Conservation (phyloP, 2,797 vertebrate genomes). For the Pseudochromis fuscus region DNA sequence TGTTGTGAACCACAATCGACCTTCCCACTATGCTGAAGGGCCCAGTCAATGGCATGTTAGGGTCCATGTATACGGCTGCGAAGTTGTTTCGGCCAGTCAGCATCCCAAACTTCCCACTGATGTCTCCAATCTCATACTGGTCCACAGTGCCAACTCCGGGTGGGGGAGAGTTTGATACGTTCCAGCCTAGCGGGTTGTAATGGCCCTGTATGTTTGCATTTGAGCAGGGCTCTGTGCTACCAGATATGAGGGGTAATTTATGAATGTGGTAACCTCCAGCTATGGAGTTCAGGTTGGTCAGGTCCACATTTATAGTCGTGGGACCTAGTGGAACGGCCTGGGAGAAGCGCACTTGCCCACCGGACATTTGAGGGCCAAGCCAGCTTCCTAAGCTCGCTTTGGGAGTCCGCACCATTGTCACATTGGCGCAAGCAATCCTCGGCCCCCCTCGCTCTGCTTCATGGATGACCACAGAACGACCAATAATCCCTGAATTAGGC, state of each 20-base stretch:
- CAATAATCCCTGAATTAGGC: conserved; percentile 62
- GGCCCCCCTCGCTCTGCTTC: conserved; percentile 40
- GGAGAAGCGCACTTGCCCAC: conserved; percentile 74
- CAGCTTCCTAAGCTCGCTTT: conserved; percentile 71
- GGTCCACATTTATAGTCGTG: conserved; percentile 76
- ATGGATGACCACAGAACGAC: conserved; percentile 87
- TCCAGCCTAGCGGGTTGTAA: conserved; percentile 83
- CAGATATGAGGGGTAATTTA: conserved; percentile 77
- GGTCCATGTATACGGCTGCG: conserved; percentile 68
- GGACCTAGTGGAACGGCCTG: conserved; percentile 77
- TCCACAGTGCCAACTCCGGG: conserved; percentile 83
- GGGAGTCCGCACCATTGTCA: conserved; percentile 75
- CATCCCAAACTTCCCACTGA: conserved; percentile 87
- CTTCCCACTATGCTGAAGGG: conserved; percentile 82
- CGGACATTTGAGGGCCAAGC: conserved; percentile 70
- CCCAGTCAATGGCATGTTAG: conserved; percentile 81
- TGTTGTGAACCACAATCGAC: conserved; percentile 85
- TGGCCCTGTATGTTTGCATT: conserved; percentile 79
- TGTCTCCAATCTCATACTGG: conserved; percentile 88
- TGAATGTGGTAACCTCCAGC: conserved; percentile 86
- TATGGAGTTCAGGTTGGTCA: conserved; percentile 69
- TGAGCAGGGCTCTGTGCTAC: conserved; percentile 78
- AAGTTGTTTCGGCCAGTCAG: conserved; percentile 59
- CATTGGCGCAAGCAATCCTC: conserved; percentile 86
- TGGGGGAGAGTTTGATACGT: conserved; percentile 70